A percentile compares a stretch with the other conserved stretches of the same genome.
These are phyloP conservation scores for Burhinus oedicnemus DNA, from an alignment of 2,113 vertebrate genomes.

Conservation along the genomic window DNA sequence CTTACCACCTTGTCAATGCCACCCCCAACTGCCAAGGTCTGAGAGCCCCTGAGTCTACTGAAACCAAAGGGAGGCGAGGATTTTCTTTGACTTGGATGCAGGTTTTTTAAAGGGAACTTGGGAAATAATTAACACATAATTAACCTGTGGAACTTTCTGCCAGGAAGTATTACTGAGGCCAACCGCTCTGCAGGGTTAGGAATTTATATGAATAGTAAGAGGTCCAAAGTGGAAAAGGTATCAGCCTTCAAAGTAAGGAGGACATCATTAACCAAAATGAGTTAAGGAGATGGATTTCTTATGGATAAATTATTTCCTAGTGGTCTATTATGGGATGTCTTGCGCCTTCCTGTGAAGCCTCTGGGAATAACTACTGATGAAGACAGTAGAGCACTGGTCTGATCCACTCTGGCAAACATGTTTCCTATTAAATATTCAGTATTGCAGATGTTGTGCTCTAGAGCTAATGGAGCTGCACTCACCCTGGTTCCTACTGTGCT, in stretches of 20 bases:
- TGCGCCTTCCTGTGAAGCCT: background rate
- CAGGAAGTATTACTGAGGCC: slow-evolving; percentile 62
- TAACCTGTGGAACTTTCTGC: slow-evolving; percentile 66
- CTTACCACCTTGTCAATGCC: slow-evolving; percentile 60
- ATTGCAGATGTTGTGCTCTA: background rate
- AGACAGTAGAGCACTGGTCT: background rate
- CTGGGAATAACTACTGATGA: background rate
- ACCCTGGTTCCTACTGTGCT: background rate
- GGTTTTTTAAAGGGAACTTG: slow-evolving; percentile 58
- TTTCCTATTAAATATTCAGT: slow-evolving; percentile 20
- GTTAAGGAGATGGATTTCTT: slow-evolving; percentile 23
- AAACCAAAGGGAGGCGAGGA: slow-evolving; percentile 37
- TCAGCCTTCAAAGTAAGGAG: slow-evolving; percentile 36
- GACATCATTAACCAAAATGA: slow-evolving; percentile 24
- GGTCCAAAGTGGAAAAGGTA: slow-evolving; percentile 47
- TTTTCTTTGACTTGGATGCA: slow-evolving; percentile 55
- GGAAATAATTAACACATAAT: slow-evolving; percentile 73
- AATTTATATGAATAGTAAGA: slow-evolving; percentile 56
- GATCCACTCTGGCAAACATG: background rate
- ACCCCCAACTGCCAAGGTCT: slow-evolving; percentile 40
- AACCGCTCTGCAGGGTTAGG: slow-evolving; percentile 31
- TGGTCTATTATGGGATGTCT: background rate
- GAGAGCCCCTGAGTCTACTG: slow-evolving; percentile 43
- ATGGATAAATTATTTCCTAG: slow-evolving; percentile 17
- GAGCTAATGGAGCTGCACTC: background rate